Base-by-base conservation (phyloP, 2,797 vertebrate species). In the Cheracebus regulus region DNA sequence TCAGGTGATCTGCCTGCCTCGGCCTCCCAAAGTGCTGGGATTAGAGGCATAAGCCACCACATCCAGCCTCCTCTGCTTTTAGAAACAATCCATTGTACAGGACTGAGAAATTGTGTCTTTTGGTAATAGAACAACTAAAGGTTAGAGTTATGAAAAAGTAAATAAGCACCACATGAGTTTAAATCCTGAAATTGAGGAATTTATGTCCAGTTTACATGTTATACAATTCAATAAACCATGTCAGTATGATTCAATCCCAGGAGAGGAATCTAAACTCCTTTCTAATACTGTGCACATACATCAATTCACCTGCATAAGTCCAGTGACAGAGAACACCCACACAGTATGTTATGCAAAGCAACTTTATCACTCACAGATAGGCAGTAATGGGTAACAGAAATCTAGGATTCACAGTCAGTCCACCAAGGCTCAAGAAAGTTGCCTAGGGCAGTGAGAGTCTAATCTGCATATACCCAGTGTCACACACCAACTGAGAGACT, bases 251-350 rank as follows among this genome's bases (percentile, higher is more conserved):
- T 67, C 3, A 4, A 41, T 83, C 57, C 10, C 11, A 30, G 39
- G 8, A 24, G 78, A 55, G 11, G 19, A n/a, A 19, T 79, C 33
- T 24, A 52, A 79, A 79, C 30, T 13, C 22, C 50, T 80, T 36
- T 12, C n/a, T 24, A 55, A 80, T 36, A 36, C 1, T 4, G 24
- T 36, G 4, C 13, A 26, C 2, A 1, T 1, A 1, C 1, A 26
- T 17, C 1, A 17, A 20, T 20, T 7, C 30, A 41, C 85, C 11
- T 75, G 26, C 19, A 7, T 46, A n/a, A 26, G 20, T 61, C 22
- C 24, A 11, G 22, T 2, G 28, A n/a, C 1, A 78, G 39, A 79
- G 22, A 79, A 13, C 33, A 39, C 14, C 28, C 26, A 48, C 41
- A 78, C 33, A n/a, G 6, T 46, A 24, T 17, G 8, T 46, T 58